Base-by-base conservation (phyloP, 2,113 vertebrate species). In the Stegostoma tigrinum region DNA sequence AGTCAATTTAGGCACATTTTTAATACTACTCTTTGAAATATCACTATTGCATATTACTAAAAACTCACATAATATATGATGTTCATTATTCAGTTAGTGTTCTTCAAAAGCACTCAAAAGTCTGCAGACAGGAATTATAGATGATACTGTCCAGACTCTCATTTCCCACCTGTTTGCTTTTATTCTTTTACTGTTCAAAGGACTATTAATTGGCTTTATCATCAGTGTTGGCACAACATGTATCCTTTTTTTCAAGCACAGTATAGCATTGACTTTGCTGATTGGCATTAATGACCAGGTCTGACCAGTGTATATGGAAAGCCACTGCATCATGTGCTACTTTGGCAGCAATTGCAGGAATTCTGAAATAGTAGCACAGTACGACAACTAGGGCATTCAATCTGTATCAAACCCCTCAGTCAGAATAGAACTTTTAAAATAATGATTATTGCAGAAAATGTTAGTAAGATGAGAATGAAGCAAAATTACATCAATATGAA, bases 171-270 rank as follows among this genome's bases (percentile, higher is more conserved):
- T 5, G 52, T 34, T 89, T 89, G 86, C 8, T 89, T 89, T 89
- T 61, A 90, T 90, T 52, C 87, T 61, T 61, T 90, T 12, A 90
- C 52, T 64, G 3, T 61, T 61, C 87, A 90, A 90, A 90, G 87
- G 23, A 90, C 34, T 52, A 34, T 90, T 90, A 64, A 90, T 90
- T 64, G 55, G 87, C 61, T 90, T 89, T 89, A 89, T 89, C 14
- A 89, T 89, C 86, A 89, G 52, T 30, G 8, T 27, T 61, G 48
- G 86, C 86, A 61, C 86, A 90, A 30, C 87, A 61, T 27, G 30
- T 64, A 61, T 61, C 52, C 52, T n/a, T 90, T 90, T 30, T 90
- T 90, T 90, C 45, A 17, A 90, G 48, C 24, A 52, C 17, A 34
- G 30, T 61, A 61, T 19, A 64, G 55, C 85, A 48, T 52, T 87